phyloP scores from a whole-genome alignment of 2,113 vertebrate species.

The Psophia crepitans region DNA sequence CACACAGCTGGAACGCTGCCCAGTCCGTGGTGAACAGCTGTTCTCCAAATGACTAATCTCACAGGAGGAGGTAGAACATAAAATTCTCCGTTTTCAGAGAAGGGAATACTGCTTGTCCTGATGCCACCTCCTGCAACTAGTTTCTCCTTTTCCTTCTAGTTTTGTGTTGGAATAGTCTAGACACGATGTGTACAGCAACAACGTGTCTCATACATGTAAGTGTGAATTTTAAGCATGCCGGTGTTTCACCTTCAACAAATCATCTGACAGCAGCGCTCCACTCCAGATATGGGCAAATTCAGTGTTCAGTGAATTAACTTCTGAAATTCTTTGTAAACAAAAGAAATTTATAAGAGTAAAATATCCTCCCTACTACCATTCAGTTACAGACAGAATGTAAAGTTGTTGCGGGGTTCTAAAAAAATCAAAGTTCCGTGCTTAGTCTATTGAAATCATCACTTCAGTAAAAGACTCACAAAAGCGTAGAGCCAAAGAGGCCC shows the following conservation, averaged over 20 bases:
- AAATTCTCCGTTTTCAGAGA: slow-evolving; percentile 6
- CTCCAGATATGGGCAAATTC: neutral
- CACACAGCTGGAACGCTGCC: neutral
- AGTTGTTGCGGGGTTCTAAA: neutral
- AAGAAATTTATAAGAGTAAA: neutral
- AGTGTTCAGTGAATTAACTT: neutral
- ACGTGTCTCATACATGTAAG: neutral
- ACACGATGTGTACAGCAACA: neutral
- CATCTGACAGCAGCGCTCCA: neutral
- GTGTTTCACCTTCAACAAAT: neutral
- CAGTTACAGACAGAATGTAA: neutral
- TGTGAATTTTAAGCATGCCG: neutral
- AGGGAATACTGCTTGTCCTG: neutral
- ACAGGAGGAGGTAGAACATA: neutral
- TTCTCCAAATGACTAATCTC: slow-evolving; percentile 35
- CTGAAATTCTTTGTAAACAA: neutral
- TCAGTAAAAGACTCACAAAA: neutral
- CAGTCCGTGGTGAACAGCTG: neutral
- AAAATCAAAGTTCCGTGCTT: neutral
- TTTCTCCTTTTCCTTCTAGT: neutral
- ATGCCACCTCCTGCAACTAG: neutral
- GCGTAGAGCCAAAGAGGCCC: neutral
- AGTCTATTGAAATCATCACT: neutral
- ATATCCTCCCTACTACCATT: neutral
- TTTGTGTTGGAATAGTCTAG: neutral